Evolutionary conservation across 2,113 vertebrate genomes (phyloP), one percentile per base, ranked within the genome.

Genomic region (Furnarius figulus): DNA sequence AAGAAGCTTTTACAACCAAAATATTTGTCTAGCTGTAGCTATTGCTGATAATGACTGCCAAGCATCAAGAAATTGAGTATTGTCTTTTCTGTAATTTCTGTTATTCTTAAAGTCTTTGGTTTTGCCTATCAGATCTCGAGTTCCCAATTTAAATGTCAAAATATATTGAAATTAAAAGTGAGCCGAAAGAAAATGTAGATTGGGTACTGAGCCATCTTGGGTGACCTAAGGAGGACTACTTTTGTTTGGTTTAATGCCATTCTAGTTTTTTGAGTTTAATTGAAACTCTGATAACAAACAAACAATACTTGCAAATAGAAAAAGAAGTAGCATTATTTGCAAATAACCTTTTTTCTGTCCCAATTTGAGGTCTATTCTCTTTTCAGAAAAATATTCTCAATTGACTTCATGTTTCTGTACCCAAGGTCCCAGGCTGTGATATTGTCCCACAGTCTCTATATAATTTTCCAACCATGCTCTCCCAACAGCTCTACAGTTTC

Each of bases 21-120:
- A 89, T 81, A 81, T 90, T 95, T 96, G 68, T 95, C 76, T 93
- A 93, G 70, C 61, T 92, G 39, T 81, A 90, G 59, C 73, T 90
- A 8, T 75, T 81, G 76, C 76, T 87, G 65, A 81, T 92, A 93
- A 81, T 16, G 2, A 89, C 65, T 71, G 68, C 52, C 76, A 81
- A 87, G 61, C 12, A 0, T 95, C 76, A 92, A 93, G 86, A 92
- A 95, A 95, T 20, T 42, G 24, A 86, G 50, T 78, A 89, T 95
- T 90, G 61, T 89, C 86, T 87, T 87, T 90, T 90, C 56, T 63
- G 68, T 87, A 75, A 67, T 90, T 96, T 88, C 75, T 87, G 30
- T 95, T 93, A 52, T 79, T 93, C 52, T 85, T 71, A 25, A 83
- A 44, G 73, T 52, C 80, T 92, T 86, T 65, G 16, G 2, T 84